Percentiles rank a stretch among this genome's conserved stretches.
Evolutionary conservation across 2,888 invertebrate genomes (phyloP).

Genomic region (Rhingia rostrata): DNA sequence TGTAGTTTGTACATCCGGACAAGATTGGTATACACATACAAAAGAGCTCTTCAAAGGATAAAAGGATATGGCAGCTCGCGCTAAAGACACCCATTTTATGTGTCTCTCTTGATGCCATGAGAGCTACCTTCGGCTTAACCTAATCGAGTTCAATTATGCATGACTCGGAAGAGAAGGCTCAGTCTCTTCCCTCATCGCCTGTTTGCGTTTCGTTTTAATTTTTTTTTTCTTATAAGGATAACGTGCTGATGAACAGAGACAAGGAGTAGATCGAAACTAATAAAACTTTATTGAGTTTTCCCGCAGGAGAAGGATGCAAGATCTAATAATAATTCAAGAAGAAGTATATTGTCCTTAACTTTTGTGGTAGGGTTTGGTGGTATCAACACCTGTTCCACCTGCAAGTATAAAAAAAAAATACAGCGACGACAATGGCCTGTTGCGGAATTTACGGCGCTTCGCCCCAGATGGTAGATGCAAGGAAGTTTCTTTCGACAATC

Average conservation of each 20-base stretch:
- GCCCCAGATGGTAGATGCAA: slow-evolving; percentile 20
- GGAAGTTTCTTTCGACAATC: slow-evolving; percentile 46
- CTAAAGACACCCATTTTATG: slow-evolving; percentile 36
- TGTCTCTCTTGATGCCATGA: slow-evolving; percentile 44
- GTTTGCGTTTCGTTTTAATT: slow-evolving; percentile 5
- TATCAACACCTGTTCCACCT: slow-evolving; percentile 51
- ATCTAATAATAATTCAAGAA: slow-evolving; percentile 68
- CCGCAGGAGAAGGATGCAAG: slow-evolving; percentile 35
- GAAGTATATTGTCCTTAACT: slow-evolving; percentile 59
- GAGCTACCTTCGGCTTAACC: slow-evolving; percentile 69
- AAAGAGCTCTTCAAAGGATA: slow-evolving; percentile 45
- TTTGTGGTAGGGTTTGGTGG: slow-evolving; percentile 33
- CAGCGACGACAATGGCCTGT: slow-evolving; percentile 20
- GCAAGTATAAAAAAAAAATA: not conserved
- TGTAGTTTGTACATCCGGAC: not conserved
- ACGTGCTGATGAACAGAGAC: slow-evolving; percentile 61
- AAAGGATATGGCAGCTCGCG: slow-evolving; percentile 30
- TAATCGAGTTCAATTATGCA: slow-evolving; percentile 75
- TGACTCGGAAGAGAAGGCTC: slow-evolving; percentile 34
- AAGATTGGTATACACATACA: not conserved
- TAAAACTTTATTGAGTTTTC: slow-evolving; percentile 71
- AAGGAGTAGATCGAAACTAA: slow-evolving; percentile 69
- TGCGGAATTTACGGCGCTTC: slow-evolving; percentile 33
- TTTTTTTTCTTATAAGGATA: slow-evolving; percentile 51
- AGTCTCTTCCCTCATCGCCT: not conserved